Evolutionary conservation across 2,888 invertebrate species (phyloP), one percentile per base, ranked within the genome.

Genomic region (Lithophane ornitopus): DNA sequence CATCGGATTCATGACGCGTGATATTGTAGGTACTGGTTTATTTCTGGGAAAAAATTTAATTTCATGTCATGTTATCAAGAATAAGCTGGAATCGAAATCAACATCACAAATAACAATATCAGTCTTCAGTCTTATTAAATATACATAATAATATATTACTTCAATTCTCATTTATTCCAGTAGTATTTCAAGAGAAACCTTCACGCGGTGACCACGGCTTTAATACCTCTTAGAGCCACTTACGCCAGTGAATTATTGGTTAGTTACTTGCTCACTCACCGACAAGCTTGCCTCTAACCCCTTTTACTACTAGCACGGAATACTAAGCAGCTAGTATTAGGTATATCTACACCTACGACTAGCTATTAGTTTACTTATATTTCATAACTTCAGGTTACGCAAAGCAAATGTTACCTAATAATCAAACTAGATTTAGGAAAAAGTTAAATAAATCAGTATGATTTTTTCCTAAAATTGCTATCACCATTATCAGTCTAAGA

Each of bases 191-290:
- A 54, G 61, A 12, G 44, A 61, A 68, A 58, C 34, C 59, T 49
- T 67, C 59, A 11, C 34, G 39, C 34, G 63, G 54, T 76, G 76
- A 73, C 81, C 75, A 63, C 41, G 19, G 54, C 54, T 54, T 59
- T 81, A 74, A 71, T 80, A 62, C 81, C 67, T 62, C 59, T 72
- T 56, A 34, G 41, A 68, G 59, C 67, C 59, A 85, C 83, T 83
- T 78, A 78, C 71, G 62, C 65, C 67, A 63, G 70, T 75, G 70
- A 84, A 69, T 85, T 78, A 84, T 84, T 82, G 73, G 82, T 76
- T 70, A 74, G 68, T 78, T 78, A 75, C 70, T 77, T 54, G 74
- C 58, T 78, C 68, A 81, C 77, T 78, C 73, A 68, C 85, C 68
- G 39, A 75, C 82, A 73, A 74, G 70, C 82, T 81, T 67, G 46